Evolutionary conservation across 35 echinoderm and acorn worm species (phyloP).

Genomic region (Nesometra sesokonis): DNA sequence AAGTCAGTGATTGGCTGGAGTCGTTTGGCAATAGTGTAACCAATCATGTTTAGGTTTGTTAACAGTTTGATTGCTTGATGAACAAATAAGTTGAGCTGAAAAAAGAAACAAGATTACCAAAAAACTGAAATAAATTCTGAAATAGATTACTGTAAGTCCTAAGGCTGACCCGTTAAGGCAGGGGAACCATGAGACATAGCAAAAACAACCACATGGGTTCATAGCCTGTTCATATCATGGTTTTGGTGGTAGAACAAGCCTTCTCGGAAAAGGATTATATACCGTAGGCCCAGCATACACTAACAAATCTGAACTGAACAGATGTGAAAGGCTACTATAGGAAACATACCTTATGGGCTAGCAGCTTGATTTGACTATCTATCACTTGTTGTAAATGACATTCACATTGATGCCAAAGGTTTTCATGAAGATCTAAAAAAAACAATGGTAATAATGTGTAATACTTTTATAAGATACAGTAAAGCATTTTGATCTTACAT

Average conservation of each 20-base stretch:
- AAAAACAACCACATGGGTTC: too few relatives aligned
- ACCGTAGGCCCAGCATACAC: too few relatives aligned
- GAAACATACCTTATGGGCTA: slow-evolving; percentile 5
- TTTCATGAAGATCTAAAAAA: background rate
- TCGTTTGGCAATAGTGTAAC: background rate
- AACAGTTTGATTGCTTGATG: background rate
- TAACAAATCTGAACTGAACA: too few relatives aligned
- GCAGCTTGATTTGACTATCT: background rate
- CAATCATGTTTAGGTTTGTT: background rate
- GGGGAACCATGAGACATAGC: too few relatives aligned
- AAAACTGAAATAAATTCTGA: background rate
- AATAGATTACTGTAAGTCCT: too few relatives aligned
- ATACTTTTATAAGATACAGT: too few relatives aligned
- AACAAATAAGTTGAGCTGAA: slow-evolving; percentile 13
- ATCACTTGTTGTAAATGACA: background rate
- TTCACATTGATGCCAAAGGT: background rate
- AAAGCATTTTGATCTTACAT: too few relatives aligned
- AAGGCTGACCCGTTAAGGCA: too few relatives aligned
- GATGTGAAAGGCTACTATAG: too few relatives aligned
- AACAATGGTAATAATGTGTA: background rate
- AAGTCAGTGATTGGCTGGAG: slow-evolving; percentile 15
- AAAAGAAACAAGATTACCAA: background rate
- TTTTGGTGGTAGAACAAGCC: too few relatives aligned
- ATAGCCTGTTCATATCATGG: too few relatives aligned
- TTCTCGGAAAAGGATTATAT: too few relatives aligned